Evolutionary conservation across 2,888 invertebrate genomes (phyloP).

Genomic region (Mesoligia furuncula): DNA sequence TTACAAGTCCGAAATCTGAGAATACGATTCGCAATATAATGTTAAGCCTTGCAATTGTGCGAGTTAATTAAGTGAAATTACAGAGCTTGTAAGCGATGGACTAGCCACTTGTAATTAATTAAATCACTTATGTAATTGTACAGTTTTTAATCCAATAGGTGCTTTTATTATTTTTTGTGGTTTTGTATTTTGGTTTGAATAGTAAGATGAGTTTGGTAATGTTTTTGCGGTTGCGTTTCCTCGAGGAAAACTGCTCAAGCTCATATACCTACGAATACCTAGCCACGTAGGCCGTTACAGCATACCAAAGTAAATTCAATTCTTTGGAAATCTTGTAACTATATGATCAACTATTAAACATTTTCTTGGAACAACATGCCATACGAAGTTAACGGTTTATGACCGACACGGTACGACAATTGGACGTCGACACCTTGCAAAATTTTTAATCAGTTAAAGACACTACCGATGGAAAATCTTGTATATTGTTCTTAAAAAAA

Average conservation of each 20-base stretch:
- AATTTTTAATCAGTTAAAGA: constrained; percentile 66
- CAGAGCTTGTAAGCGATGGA: constrained; percentile 44
- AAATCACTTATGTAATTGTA: constrained; percentile 28
- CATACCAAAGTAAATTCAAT: constrained; percentile 35
- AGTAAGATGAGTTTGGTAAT: background rate
- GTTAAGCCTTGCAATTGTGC: constrained; percentile 41
- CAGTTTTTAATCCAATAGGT: constrained; percentile 25
- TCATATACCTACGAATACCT: background rate
- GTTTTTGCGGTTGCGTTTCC: constrained; percentile 16
- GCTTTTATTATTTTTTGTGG: constrained; percentile 10
- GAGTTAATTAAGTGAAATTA: constrained; percentile 55
- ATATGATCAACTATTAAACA: constrained; percentile 42
- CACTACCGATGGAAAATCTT: constrained; percentile 60
- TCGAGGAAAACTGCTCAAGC: constrained; percentile 30
- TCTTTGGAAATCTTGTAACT: constrained; percentile 42
- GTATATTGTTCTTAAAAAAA: constrained; percentile 67
- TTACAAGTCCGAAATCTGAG: constrained; percentile 56
- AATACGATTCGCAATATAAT: constrained; percentile 45
- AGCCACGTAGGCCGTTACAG: constrained; percentile 3
- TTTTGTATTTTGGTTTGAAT: constrained; percentile 8
- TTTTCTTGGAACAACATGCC: constrained; percentile 42
- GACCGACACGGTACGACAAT: constrained; percentile 59
- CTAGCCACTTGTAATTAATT: constrained; percentile 46
- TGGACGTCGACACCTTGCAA: constrained; percentile 65
- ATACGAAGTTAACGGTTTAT: constrained; percentile 51